Evolutionary conservation across 2,113 vertebrate species (phyloP).

Genomic region (Laticauda laticaudata): DNA sequence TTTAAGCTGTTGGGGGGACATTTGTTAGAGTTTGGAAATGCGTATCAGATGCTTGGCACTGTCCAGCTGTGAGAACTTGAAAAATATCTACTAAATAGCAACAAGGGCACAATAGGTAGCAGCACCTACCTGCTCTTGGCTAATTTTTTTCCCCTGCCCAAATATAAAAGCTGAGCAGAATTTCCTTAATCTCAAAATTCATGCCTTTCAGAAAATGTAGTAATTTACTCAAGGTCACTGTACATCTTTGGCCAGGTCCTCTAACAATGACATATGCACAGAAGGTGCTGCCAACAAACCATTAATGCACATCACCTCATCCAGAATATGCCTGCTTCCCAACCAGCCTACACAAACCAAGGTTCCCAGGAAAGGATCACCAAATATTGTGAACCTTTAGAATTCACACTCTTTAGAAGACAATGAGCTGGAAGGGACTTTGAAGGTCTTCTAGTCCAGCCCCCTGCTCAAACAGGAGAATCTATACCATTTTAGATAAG

Average conservation of each 20-base stretch:
- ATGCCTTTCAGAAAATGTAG: slow-evolving; percentile 5
- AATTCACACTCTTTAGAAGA: too few relatives aligned
- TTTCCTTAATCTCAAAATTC: slow-evolving; percentile 12
- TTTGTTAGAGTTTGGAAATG: neutral
- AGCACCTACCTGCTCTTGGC: neutral
- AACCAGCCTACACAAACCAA: slow-evolving; percentile 18
- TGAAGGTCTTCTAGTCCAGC: too few relatives aligned
- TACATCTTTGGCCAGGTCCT: slow-evolving; percentile 3
- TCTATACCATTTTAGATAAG: too few relatives aligned
- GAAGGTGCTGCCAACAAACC: slow-evolving; percentile 31
- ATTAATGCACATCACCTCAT: slow-evolving; percentile 36
- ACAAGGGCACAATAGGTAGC: neutral
- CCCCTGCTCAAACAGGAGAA: too few relatives aligned
- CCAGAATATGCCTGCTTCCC: slow-evolving; percentile 3
- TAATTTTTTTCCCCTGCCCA: neutral
- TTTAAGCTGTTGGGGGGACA: neutral
- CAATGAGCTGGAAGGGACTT: too few relatives aligned
- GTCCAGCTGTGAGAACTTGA: neutral
- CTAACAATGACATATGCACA: neutral
- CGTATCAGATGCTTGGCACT: neutral
- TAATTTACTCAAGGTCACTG: neutral
- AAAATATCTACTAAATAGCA: neutral
- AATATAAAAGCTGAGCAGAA: neutral
- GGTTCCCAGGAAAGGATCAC: neutral
- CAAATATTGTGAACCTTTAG: slow-evolving; percentile 4